Percentiles rank a stretch among this genome's conserved stretches.
phyloP scores from a whole-genome alignment of 1,140 invertebrate genomes.

The Aphis gossypii region DNA sequence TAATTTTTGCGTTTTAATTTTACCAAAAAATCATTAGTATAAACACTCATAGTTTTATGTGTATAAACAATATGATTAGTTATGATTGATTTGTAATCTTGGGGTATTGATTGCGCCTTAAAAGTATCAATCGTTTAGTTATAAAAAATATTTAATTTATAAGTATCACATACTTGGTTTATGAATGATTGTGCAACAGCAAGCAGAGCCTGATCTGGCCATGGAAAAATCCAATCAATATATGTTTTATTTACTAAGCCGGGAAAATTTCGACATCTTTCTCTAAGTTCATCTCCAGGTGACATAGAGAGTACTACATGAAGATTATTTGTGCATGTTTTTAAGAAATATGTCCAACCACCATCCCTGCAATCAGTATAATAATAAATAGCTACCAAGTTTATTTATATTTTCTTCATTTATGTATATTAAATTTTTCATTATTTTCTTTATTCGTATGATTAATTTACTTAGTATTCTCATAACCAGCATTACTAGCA shows the following conservation, averaged over 20 bases:
- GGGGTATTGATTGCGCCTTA: slow-evolving; percentile 64
- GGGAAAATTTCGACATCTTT: slow-evolving; percentile 86
- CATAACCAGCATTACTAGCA: slow-evolving; percentile 72
- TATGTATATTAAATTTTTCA: background rate
- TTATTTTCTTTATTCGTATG: background rate
- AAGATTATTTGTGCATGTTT: slow-evolving; percentile 79
- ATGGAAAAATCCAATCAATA: slow-evolving; percentile 92
- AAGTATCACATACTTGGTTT: background rate
- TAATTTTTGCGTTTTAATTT: slow-evolving; percentile 81
- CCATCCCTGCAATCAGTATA: slow-evolving; percentile 69
- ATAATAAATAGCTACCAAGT: background rate
- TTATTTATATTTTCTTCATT: background rate
- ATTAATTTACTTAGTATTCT: slow-evolving; percentile 72
- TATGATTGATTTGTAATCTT: slow-evolving; percentile 72
- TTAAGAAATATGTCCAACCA: slow-evolving; percentile 85
- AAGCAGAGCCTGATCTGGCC: slow-evolving; percentile 86
- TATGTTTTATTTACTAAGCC: slow-evolving; percentile 91
- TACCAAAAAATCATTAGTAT: slow-evolving; percentile 75
- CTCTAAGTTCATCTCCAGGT: slow-evolving; percentile 80
- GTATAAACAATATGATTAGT: slow-evolving; percentile 85
- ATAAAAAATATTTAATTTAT: background rate
- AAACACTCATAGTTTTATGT: slow-evolving; percentile 75
- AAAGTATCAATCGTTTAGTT: background rate
- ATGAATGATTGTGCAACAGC: slow-evolving; percentile 74
- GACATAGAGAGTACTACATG: slow-evolving; percentile 91